A percentile compares a stretch with the other conserved stretches of the same genome.
phyloP scores from a whole-genome alignment of 2,113 vertebrate species.

The Nanger granti region DNA sequence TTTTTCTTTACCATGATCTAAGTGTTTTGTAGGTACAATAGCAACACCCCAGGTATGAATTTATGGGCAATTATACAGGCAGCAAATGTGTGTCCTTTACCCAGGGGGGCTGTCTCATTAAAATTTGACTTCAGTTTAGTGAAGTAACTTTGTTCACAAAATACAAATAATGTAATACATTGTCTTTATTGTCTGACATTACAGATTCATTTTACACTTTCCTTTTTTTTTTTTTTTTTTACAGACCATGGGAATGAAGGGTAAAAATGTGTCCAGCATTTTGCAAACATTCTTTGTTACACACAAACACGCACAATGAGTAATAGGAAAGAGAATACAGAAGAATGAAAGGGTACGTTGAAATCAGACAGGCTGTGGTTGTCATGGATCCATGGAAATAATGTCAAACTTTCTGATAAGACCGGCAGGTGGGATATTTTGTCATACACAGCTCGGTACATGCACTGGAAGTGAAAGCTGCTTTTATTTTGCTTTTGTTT shows the following conservation, averaged over 20 bases:
- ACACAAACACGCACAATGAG: conserved; percentile 70
- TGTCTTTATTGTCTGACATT: conserved; percentile 67
- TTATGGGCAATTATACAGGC: not conserved
- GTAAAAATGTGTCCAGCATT: conserved; percentile 61
- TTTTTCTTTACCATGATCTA: conserved; percentile 53
- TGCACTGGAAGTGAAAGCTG: conserved; percentile 15
- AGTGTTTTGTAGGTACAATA: not conserved
- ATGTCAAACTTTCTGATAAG: conserved; percentile 36
- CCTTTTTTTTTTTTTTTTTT: conserved; percentile 15
- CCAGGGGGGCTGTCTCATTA: not conserved
- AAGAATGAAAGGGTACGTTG: conserved; percentile 46
- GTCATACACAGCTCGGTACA: not conserved
- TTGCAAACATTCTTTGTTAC: conserved; percentile 67
- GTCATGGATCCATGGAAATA: conserved; percentile 36
- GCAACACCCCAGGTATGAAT: not conserved
- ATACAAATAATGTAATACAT: conserved; percentile 62
- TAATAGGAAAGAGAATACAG: conserved; percentile 69
- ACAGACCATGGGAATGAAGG: conserved; percentile 61
- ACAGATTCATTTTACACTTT: conserved; percentile 66
- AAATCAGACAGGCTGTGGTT: conserved; percentile 45
- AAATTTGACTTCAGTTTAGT: conserved; percentile 19
- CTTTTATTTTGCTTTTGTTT: conserved; percentile 23
- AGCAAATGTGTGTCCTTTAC: not conserved
- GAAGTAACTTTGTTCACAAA: conserved; percentile 56
- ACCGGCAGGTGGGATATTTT: not conserved